A percentile compares a stretch with the other conserved stretches of the same genome.
Evolutionary conservation across 1,140 invertebrate genomes (phyloP).

Genomic region (Drosophila pseudoobscura): DNA sequence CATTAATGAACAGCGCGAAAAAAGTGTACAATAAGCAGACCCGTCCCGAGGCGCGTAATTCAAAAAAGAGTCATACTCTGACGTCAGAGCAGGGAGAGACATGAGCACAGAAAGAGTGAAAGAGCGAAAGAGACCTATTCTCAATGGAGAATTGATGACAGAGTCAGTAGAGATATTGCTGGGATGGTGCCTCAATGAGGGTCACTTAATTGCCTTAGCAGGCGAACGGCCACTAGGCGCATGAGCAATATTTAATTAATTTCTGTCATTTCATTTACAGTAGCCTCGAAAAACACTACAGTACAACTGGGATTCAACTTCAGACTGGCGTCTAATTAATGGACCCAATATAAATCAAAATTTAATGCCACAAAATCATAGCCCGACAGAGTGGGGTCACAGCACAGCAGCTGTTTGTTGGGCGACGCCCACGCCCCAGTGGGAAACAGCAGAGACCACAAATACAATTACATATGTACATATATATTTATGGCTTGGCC

Average conservation of each 20-base stretch:
- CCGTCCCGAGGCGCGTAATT: background rate
- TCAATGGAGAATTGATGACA: slow-evolving; percentile 10
- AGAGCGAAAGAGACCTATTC: background rate
- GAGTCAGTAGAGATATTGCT: background rate
- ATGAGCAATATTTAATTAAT: slow-evolving; percentile 62
- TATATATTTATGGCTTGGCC: background rate
- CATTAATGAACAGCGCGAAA: slow-evolving; percentile 25
- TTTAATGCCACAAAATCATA: slow-evolving; percentile 71
- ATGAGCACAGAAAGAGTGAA: background rate
- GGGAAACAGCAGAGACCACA: slow-evolving; percentile 31
- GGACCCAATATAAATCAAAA: slow-evolving; percentile 67
- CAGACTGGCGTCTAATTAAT: slow-evolving; percentile 59
- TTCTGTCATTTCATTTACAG: slow-evolving; percentile 21
- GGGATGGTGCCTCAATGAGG: slow-evolving; percentile 30
- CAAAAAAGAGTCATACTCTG: slow-evolving; percentile 9
- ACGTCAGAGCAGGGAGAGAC: background rate
- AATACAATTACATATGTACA: background rate
- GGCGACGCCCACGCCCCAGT: no score
- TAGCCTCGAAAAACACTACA: background rate
- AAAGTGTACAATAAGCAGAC: slow-evolving; percentile 3
- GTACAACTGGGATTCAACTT: slow-evolving; percentile 17
- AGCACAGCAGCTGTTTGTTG: slow-evolving; percentile 12
- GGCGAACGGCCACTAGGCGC: slow-evolving; percentile 15
- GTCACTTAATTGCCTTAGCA: slow-evolving; percentile 60
- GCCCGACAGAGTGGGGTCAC: slow-evolving; percentile 18